Percentiles rank a stretch among this genome's conserved stretches.
Conservation (phyloP, 1,140 invertebrate species). For the Lerema accius region DNA sequence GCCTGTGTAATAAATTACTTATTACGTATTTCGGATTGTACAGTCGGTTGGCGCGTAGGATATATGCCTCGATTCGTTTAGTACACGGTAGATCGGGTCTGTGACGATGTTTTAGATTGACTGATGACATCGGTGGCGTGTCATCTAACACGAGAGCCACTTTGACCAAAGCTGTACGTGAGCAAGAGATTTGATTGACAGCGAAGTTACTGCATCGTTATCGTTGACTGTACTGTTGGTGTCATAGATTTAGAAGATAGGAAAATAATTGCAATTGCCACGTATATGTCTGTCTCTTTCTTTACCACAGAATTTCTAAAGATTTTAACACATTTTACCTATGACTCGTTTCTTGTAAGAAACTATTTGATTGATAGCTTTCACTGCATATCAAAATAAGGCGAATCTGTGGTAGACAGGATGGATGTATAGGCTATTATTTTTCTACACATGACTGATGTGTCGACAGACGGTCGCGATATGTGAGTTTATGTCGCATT, state of each 20-base stretch:
- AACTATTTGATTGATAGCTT: too few species aligned
- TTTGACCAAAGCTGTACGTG: conserved; percentile 31
- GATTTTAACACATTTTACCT: not conserved
- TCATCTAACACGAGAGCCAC: conserved; percentile 31
- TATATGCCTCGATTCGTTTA: conserved; percentile 55
- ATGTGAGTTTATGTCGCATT: not conserved
- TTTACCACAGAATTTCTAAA: not conserved
- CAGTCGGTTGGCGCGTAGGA: not conserved
- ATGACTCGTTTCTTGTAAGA: not conserved
- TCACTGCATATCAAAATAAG: not conserved
- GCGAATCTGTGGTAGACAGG: not conserved
- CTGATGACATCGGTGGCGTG: conserved; percentile 36
- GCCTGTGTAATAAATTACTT: too few species aligned
- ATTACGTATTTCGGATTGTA: too few species aligned
- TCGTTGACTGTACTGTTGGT: conserved; percentile 2
- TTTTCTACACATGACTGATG: not conserved
- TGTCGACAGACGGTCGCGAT: conserved; percentile 19
- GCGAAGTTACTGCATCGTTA: conserved; percentile 35
- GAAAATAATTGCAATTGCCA: not conserved
- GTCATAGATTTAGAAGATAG: not conserved
- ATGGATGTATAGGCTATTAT: not conserved
- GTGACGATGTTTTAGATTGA: conserved; percentile 54
- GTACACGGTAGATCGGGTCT: conserved; percentile 67
- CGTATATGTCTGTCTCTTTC: not conserved
- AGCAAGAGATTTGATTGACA: conserved; percentile 31